Conservation (phyloP, 2,888 invertebrate species). For the Lapara coniferarum region DNA sequence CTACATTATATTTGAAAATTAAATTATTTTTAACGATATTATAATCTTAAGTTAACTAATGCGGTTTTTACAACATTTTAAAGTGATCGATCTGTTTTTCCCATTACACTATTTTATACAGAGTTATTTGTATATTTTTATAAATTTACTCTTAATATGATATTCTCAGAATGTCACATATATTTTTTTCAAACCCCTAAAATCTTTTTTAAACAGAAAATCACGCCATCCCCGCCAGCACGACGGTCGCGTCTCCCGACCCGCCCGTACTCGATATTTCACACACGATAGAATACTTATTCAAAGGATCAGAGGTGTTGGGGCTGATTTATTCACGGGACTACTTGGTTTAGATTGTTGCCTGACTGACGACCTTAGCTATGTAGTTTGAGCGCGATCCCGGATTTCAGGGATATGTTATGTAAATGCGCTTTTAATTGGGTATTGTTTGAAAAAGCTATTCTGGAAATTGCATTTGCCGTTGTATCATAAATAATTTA, state of each 20-base stretch:
- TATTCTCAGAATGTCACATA: too few relatives aligned
- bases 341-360: constrained; percentile 48
- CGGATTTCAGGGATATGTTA: neutral
- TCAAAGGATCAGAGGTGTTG: constrained; percentile 79
- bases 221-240: neutral
- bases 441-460: too few relatives aligned
- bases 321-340: constrained; percentile 74
- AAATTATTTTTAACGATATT: neutral
- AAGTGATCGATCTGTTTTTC: too few relatives aligned
- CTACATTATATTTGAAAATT: neutral
- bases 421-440: neutral
- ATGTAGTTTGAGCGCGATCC: neutral
- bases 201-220: neutral
- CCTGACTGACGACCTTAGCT: neutral
- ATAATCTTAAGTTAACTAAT: too few relatives aligned
- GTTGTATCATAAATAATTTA: too few relatives aligned
- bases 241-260: neutral
- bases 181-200: too few relatives aligned
- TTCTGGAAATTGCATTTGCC: too few relatives aligned
- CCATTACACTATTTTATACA: too few relatives aligned
- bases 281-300: constrained; percentile 78
- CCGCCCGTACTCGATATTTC: constrained; percentile 65
- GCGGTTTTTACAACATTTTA: too few relatives aligned
- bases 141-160: too few relatives aligned
- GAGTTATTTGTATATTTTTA: too few relatives aligned